Conservation (phyloP, 2,113 vertebrate species). For the Hydrochoerus hydrochaeris region DNA sequence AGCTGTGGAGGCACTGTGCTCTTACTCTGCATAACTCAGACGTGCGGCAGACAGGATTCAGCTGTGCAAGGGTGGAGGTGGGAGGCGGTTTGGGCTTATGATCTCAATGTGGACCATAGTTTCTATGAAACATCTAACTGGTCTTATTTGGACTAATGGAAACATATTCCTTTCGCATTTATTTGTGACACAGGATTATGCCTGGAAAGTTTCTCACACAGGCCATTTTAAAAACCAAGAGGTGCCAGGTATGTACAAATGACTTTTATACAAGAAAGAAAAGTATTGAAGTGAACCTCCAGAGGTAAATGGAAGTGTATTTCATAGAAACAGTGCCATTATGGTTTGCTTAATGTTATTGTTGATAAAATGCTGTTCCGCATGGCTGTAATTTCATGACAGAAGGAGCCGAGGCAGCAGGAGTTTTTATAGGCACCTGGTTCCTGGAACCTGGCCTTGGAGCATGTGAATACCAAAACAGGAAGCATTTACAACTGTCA, state of each 20-base stretch:
- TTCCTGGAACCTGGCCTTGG: not conserved
- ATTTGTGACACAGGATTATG: not conserved
- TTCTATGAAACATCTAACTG: not conserved
- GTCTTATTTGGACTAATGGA: not conserved
- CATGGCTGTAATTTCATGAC: not conserved
- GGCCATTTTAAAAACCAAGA: not conserved
- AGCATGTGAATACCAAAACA: not conserved
- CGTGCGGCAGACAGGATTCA: not conserved
- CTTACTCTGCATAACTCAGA: not conserved
- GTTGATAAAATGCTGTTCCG: not conserved
- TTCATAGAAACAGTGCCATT: not conserved
- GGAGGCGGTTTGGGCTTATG: not conserved
- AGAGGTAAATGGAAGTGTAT: not conserved
- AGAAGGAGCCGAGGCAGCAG: not conserved
- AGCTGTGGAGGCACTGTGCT: not conserved
- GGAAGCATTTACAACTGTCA: not conserved
- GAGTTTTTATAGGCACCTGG: not conserved
- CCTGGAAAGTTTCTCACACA: not conserved
- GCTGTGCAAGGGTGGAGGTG: not conserved
- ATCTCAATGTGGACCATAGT: not conserved
- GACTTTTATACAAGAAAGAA: not conserved
- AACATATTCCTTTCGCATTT: slow-evolving; percentile 21
- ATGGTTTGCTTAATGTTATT: not conserved
- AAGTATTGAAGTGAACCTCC: not conserved
- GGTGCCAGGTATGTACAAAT: slow-evolving; percentile 28